Conservation (phyloP, 2,113 vertebrate species). For the Caretta caretta region DNA sequence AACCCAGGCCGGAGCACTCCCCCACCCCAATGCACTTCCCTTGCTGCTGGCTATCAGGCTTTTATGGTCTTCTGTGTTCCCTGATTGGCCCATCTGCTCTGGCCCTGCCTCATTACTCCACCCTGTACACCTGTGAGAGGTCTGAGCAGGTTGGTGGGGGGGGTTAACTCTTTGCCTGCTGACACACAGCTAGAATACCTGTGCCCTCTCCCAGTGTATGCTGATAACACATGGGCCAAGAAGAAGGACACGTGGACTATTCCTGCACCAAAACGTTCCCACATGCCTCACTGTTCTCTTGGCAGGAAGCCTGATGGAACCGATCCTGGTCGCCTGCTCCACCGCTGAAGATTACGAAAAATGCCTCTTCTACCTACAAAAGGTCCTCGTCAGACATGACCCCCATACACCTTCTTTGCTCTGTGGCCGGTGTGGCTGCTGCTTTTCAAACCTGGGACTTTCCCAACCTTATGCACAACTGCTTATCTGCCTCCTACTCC, state of each 20-base stretch:
- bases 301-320: conserved; percentile 86
- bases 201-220: not conserved
- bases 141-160: not conserved
- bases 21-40: not conserved
- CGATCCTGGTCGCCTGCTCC: conserved; percentile 81
- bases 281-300: conserved; percentile 16
- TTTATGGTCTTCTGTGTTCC: not conserved
- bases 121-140: not conserved
- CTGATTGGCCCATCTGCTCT: not conserved
- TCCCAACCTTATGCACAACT: not conserved
- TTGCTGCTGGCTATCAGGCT: not conserved
- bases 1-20: not conserved
- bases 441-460: not conserved
- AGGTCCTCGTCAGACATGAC: conserved; percentile 67
- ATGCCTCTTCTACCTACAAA: conserved; percentile 85
- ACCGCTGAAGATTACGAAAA: conserved; percentile 82
- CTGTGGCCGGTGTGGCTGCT: not conserved
- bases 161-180: not conserved
- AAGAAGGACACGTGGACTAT: not conserved
- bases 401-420: not conserved
- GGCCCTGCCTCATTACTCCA: not conserved
- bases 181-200: not conserved
- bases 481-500: not conserved
- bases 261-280: not conserved
- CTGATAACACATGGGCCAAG: not conserved